A percentile compares a stretch with the other conserved stretches of the same genome.
Evolutionary conservation across 2,888 invertebrate species (phyloP).

Genomic region (Andrena marginata): DNA sequence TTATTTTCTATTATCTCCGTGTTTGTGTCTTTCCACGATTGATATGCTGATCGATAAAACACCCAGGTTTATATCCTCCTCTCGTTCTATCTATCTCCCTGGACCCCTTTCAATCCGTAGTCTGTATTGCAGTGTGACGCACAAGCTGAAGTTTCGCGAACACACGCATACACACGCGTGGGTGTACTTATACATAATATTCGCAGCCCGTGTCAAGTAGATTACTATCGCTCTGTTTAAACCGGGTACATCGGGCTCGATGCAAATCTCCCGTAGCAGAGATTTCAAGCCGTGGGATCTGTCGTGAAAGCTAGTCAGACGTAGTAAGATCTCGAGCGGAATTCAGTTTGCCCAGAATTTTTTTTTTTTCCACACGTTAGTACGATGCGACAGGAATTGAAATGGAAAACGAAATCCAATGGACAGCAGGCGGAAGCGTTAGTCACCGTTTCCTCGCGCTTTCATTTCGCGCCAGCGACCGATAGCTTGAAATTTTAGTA

Average conservation of each 20-base stretch:
- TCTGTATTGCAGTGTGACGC: slow-evolving; percentile 69
- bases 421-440: too few species aligned
- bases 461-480: neutral
- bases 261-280: slow-evolving; percentile 26
- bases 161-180: slow-evolving; percentile 21
- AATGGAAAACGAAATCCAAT: too few species aligned
- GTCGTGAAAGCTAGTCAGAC: neutral
- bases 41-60: slow-evolving; percentile 47
- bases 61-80: slow-evolving; percentile 11
- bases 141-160: slow-evolving; percentile 64
- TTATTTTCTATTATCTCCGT: slow-evolving; percentile 45
- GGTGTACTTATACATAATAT: slow-evolving; percentile 53
- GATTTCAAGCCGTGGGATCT: slow-evolving; percentile 12
- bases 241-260: slow-evolving; percentile 10
- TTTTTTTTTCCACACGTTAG: too few species aligned
- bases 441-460: neutral
- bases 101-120: slow-evolving; percentile 41
- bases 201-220: slow-evolving; percentile 28
- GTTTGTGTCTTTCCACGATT: slow-evolving; percentile 47
- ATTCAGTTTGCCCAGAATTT: neutral
- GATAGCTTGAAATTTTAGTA: neutral
- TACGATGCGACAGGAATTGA: too few species aligned
- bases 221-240: slow-evolving; percentile 29
- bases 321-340: neutral
- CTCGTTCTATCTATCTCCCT: neutral